Evolutionary conservation across 2,888 invertebrate genomes (phyloP).

Genomic region (Phymatocera aterrima): DNA sequence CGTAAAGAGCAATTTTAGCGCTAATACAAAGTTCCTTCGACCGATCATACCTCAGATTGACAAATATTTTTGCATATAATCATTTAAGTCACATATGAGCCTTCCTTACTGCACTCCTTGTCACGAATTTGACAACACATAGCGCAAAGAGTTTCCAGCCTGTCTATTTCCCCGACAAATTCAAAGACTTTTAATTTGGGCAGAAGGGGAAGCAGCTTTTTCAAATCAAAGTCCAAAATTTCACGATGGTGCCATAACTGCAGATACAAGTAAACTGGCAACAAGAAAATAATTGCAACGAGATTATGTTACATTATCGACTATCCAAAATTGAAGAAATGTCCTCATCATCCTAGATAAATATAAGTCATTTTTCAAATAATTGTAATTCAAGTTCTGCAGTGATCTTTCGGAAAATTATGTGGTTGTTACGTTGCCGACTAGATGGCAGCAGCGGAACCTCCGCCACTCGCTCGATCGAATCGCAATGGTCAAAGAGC

Average conservation of each 20-base stretch:
- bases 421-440: neutral
- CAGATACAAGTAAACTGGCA: conserved; percentile 55
- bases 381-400: neutral
- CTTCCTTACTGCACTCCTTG: conserved; percentile 54
- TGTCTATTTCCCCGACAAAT: conserved; percentile 58
- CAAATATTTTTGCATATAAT: no score
- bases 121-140: conserved; percentile 59
- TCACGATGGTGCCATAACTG: conserved; percentile 61
- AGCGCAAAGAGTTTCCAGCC: conserved; percentile 55
- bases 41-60: neutral
- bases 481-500: neutral
- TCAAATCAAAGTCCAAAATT: conserved; percentile 55
- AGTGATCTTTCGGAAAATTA: neutral
- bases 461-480: neutral
- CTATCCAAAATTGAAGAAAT: neutral
- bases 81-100: neutral
- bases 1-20: neutral
- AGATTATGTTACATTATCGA: neutral
- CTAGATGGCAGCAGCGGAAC: conserved; percentile 36
- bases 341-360: neutral
- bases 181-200: conserved; percentile 55
- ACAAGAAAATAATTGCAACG: neutral
- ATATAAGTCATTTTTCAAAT: neutral
- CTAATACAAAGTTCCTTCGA: neutral
- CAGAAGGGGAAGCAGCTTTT: conserved; percentile 53